Conservation (phyloP, 2,888 invertebrate genomes). For the Cantharis nigra region DNA sequence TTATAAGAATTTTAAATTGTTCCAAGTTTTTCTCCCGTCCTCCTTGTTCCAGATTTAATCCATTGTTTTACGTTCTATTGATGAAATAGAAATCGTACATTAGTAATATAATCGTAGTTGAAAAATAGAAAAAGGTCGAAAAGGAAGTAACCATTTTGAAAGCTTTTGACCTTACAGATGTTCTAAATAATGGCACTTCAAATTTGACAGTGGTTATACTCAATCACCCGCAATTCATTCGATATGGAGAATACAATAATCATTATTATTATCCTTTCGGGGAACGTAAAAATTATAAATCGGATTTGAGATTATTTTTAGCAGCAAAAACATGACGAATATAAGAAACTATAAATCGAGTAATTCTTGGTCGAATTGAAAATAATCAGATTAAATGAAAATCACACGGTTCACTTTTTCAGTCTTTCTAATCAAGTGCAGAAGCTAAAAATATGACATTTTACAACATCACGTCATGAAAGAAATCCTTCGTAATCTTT, state of each 20-base stretch:
- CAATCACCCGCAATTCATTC: background rate
- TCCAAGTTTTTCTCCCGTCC: background rate
- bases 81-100: conserved; percentile 8
- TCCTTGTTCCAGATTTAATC: too few relatives aligned
- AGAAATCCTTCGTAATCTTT: conserved; percentile 17
- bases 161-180: conserved; percentile 11
- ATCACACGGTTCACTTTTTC: background rate
- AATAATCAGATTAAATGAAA: background rate
- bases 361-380: background rate
- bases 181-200: conserved; percentile 10
- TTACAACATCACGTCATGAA: conserved; percentile 14
- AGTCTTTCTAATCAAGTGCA: conserved; percentile 3
- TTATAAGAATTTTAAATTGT: background rate
- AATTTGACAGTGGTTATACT: background rate
- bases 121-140: conserved; percentile 11
- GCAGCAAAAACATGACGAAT: background rate
- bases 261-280: background rate
- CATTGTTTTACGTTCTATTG: background rate
- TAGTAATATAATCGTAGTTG: background rate
- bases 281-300: background rate
- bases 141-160: conserved; percentile 19
- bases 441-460: conserved; percentile 11
- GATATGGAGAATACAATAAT: background rate
- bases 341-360: background rate
- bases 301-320: background rate